phyloP scores from a whole-genome alignment of 2,797 vertebrate species.

The Tachyglossus aculeatus region DNA sequence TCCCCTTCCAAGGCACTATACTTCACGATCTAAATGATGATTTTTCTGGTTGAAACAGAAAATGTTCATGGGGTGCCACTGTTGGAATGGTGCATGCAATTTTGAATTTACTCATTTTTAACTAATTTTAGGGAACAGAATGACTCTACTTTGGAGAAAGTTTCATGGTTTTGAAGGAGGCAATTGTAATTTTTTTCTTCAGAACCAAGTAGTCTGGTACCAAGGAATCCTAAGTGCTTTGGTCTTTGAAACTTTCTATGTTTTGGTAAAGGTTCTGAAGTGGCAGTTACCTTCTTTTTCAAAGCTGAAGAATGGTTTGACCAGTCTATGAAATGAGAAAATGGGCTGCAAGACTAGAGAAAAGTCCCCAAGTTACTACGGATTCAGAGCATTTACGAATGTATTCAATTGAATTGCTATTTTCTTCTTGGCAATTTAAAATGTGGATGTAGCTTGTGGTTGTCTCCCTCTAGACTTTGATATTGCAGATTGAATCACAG shows the following conservation, averaged over 20 bases:
- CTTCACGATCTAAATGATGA: no score
- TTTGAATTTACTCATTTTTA: not conserved
- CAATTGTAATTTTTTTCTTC: not conserved
- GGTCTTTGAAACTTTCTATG: not conserved
- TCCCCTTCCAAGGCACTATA: no score
- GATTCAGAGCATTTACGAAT: conserved; percentile 5
- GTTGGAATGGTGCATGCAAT: not conserved
- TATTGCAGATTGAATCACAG: conserved; percentile 4
- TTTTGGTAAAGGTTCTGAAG: not conserved
- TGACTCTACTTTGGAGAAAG: not conserved
- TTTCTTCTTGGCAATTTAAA: not conserved
- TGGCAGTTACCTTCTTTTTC: not conserved
- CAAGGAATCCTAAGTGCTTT: not conserved
- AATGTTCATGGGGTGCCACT: not conserved
- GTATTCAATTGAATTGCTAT: not conserved
- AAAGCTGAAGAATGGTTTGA: not conserved
- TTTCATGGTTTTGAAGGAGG: not conserved
- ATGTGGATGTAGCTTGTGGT: not conserved
- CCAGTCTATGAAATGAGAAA: not conserved
- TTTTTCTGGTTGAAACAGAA: no score
- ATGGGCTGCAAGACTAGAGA: not conserved
- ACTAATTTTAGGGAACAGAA: not conserved
- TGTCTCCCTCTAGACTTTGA: not conserved
- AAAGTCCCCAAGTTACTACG: not conserved
- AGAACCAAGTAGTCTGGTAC: not conserved